phyloP scores from a whole-genome alignment of 2,888 invertebrate species.

The Iselma pallidipennis region DNA sequence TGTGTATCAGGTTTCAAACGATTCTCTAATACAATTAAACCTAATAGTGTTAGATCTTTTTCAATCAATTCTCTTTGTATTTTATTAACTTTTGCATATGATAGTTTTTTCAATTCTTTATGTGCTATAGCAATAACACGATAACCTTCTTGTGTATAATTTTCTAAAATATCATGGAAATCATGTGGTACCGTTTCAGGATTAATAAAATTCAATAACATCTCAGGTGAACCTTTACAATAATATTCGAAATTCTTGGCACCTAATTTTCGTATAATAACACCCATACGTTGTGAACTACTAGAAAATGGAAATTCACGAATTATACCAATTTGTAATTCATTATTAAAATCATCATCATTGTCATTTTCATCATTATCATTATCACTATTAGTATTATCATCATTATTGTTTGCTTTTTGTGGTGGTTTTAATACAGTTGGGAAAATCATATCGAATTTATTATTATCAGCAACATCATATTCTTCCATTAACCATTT shows the following conservation, averaged over 20 bases:
- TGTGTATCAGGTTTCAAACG: slow-evolving; percentile 87
- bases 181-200: slow-evolving; percentile 81
- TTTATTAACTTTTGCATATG: slow-evolving; percentile 74
- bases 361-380: slow-evolving; percentile 20
- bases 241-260: slow-evolving; percentile 51
- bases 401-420: slow-evolving; percentile 27
- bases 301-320: slow-evolving; percentile 80
- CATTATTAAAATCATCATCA: slow-evolving; percentile 53
- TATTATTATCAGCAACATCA: slow-evolving; percentile 78
- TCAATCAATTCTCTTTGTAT: slow-evolving; percentile 81
- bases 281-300: slow-evolving; percentile 86
- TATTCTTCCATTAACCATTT: slow-evolving; percentile 90
- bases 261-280: slow-evolving; percentile 77
- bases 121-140: slow-evolving; percentile 90
- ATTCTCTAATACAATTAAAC: slow-evolving; percentile 94
- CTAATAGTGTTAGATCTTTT: slow-evolving; percentile 77
- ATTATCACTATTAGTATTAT: slow-evolving; percentile 20
- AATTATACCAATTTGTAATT: slow-evolving; percentile 74
- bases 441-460: slow-evolving; percentile 86
- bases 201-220: slow-evolving; percentile 77
- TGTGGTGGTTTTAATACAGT: slow-evolving; percentile 75
- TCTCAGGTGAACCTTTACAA: slow-evolving; percentile 83
- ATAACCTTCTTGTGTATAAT: slow-evolving; percentile 91
- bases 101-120: slow-evolving; percentile 66
- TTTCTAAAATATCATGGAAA: slow-evolving; percentile 75